phyloP scores from a whole-genome alignment of 2,113 vertebrate genomes.

The Redunca redunca region DNA sequence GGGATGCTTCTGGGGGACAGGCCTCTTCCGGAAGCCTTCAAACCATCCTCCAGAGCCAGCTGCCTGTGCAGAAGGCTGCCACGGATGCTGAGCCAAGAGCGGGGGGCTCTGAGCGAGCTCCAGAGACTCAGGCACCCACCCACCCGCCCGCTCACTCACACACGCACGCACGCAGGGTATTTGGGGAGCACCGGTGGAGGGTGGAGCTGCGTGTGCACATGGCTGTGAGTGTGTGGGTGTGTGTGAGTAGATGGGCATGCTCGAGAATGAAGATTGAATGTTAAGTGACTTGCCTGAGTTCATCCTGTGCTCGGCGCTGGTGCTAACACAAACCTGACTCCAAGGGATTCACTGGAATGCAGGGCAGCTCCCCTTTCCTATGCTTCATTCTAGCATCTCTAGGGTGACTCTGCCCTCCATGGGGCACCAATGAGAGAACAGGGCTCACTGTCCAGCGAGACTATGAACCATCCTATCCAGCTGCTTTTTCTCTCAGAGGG shows the following conservation, averaged over 20 bases:
- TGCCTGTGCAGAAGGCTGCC: constrained; percentile 60
- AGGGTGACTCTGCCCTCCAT: background rate
- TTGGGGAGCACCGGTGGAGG: background rate
- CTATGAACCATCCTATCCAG: too few species aligned
- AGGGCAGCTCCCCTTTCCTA: background rate
- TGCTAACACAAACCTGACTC: background rate
- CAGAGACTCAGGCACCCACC: background rate
- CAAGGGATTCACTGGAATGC: background rate
- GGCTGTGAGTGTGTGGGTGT: background rate
- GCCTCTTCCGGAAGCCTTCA: constrained; percentile 39
- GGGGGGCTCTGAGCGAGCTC: background rate
- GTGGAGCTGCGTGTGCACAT: rapidly evolving
- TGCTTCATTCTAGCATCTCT: background rate
- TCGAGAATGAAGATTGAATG: rapidly evolving
- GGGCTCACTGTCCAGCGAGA: rapidly evolving
- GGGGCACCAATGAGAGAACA: background rate
- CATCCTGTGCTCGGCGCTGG: rapidly evolving
- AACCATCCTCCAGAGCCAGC: constrained; percentile 8
- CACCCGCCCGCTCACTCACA: background rate
- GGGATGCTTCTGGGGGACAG: background rate
- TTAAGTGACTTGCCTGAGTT: background rate
- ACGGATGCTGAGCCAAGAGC: constrained; percentile 34
- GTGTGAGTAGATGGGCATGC: background rate
- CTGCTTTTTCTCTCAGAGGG: background rate
- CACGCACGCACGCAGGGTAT: background rate